Conservation (phyloP, 35 echinoderm and acorn worm species). For the Apostichopus parvimensis region DNA sequence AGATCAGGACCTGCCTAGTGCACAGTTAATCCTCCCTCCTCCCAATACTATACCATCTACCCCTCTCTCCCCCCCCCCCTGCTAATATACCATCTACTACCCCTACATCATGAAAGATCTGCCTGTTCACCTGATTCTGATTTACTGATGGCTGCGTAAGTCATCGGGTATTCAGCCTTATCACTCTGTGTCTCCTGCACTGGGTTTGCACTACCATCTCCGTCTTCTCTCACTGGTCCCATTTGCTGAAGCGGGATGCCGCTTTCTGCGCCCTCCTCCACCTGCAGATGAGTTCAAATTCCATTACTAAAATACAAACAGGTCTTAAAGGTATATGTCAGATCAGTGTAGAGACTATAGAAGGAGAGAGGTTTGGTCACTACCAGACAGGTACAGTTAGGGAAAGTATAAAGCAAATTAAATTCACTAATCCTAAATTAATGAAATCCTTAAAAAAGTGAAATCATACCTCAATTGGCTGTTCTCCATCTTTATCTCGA, state of each 20-base stretch:
- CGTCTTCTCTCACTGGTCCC: constrained; percentile 9
- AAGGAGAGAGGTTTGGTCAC: too few relatives aligned
- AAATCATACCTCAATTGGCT: constrained; percentile 80
- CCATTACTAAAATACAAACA: neutral
- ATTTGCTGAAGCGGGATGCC: constrained; percentile 43
- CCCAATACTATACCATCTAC: neutral
- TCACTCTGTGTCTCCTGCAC: neutral
- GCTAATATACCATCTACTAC: neutral
- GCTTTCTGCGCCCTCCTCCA: constrained; percentile 46
- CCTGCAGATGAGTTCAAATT: neutral
- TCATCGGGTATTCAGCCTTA: constrained; percentile 22
- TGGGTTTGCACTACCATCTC: neutral
- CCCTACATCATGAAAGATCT: too few relatives aligned
- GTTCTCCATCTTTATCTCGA: constrained; percentile 85
- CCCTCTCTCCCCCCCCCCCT: too few relatives aligned
- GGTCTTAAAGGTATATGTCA: too few relatives aligned
- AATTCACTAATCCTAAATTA: neutral
- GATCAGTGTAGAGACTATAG: too few relatives aligned
- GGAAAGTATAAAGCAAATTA: neutral
- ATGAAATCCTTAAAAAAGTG: neutral
- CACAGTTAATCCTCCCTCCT: too few relatives aligned
- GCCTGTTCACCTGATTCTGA: constrained; percentile 20
- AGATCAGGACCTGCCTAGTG: too few relatives aligned
- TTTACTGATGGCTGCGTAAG: constrained; percentile 29
- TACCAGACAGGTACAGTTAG: too few relatives aligned